Conservation (phyloP, 2,113 vertebrate genomes). For the Zeus faber region DNA sequence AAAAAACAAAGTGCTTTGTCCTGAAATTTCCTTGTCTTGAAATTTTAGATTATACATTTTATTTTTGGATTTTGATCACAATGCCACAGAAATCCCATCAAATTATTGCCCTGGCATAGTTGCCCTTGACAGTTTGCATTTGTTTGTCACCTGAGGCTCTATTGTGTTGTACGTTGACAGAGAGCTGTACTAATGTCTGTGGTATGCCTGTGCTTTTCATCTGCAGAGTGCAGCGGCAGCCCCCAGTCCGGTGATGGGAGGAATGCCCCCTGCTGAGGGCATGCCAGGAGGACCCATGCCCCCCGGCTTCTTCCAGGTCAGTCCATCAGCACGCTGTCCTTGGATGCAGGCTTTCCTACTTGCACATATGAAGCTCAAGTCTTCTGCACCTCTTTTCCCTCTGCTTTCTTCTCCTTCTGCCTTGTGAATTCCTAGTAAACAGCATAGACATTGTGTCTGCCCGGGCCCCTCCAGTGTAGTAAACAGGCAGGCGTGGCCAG, state of each 20-base stretch:
- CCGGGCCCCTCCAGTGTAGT: constrained; percentile 36
- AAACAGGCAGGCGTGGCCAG: constrained; percentile 58
- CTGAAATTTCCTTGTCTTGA: too few species aligned
- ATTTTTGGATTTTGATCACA: too few species aligned
- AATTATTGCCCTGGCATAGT: too few species aligned
- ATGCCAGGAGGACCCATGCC: constrained; percentile 79
- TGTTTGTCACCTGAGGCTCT: too few species aligned
- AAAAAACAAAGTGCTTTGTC: too few species aligned
- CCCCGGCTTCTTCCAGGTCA: constrained; percentile 78
- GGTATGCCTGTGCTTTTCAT: neutral
- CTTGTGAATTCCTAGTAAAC: constrained; percentile 28
- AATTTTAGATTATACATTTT: too few species aligned
- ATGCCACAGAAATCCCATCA: too few species aligned
- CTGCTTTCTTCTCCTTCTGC: constrained; percentile 17
- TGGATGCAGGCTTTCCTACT: neutral
- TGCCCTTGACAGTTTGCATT: too few species aligned
- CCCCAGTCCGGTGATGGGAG: constrained; percentile 78
- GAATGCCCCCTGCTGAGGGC: constrained; percentile 76
- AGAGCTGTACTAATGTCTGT: constrained; percentile 1
- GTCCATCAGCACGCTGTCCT: constrained; percentile 10
- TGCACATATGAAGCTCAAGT: neutral
- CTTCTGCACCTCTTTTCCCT: too few species aligned
- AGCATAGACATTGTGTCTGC: constrained; percentile 39
- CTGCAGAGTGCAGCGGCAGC: constrained; percentile 76
- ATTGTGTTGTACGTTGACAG: neutral